Evolutionary conservation across 2,888 invertebrate genomes (phyloP).

Genomic region (Hemithea aestivaria): DNA sequence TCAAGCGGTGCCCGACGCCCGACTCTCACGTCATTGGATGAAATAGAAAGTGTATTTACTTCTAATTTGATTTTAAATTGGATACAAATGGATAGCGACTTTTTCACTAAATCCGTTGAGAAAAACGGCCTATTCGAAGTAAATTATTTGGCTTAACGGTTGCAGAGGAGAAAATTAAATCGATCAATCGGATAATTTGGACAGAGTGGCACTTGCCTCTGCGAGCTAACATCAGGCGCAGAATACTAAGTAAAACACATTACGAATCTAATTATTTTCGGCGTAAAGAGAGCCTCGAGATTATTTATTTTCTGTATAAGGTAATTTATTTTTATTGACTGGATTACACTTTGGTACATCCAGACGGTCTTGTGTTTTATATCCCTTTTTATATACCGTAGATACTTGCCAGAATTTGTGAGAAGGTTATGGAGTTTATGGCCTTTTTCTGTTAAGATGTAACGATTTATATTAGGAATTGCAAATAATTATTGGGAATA

Average conservation of each 20-base stretch:
- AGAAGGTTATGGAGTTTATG: no score
- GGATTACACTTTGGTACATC: constrained; percentile 7
- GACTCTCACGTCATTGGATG: constrained; percentile 65
- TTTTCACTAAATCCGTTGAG: constrained; percentile 53
- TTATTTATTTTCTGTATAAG: constrained; percentile 7
- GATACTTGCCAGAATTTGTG: no score
- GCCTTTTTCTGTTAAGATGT: no score
- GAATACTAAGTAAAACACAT: constrained; percentile 22
- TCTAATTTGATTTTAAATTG: constrained; percentile 76
- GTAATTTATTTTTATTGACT: constrained; percentile 7
- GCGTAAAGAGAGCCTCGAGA: constrained; percentile 3
- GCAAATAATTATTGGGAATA: no score
- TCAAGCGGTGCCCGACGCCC: constrained; percentile 38
- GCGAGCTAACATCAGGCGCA: constrained; percentile 9
- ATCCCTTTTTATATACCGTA: neutral
- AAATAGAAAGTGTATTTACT: constrained; percentile 72
- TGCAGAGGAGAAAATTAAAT: constrained; percentile 52
- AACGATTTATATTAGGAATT: no score
- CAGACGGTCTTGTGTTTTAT: constrained; percentile 5
- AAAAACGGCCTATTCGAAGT: constrained; percentile 37
- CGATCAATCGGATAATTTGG: constrained; percentile 44
- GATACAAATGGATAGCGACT: constrained; percentile 66
- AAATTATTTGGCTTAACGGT: constrained; percentile 56
- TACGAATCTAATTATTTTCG: constrained; percentile 26
- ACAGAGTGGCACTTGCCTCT: constrained; percentile 21